Base-by-base conservation (phyloP, 1,140 invertebrate genomes). In the Episyrphus balteatus region DNA sequence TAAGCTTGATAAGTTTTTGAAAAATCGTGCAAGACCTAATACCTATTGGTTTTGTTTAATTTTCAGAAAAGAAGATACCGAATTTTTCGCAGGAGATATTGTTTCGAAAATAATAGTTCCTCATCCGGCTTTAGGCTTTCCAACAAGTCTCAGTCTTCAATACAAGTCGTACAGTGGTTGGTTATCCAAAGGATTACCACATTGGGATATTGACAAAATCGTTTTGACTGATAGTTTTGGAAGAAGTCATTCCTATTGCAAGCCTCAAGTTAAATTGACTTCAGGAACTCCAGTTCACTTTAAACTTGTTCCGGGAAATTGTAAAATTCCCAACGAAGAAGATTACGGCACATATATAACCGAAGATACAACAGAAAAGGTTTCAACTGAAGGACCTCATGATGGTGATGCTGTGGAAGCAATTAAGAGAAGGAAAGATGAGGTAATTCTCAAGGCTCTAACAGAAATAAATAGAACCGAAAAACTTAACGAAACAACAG, bases 131-230 rank as follows among this genome's bases (percentile, higher is more conserved):
- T 70, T 93, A 30, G 76, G 80, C 8, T 81, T 84, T 52, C 80
- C 84, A 17, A 73, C 75, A 12, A 76, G 77, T 36, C 75, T 84
- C 0, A 77, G 86, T 60, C 70, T 94, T 7, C 80, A 84, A 42
- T 94, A 94, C 70, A 86, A 83, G 2, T 87, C 88, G 0, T 94
- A 93, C 70, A 85, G 82, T 48, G 91, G 91, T 3, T 94, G 91
- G 91, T 77, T 93, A 41, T 88, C 83, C n/a, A 87, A 84, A 13
- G 89, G 88, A 1, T 70, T 88, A 33, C 76, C 80, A 40, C 73
- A 79, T 26, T 85, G 88, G 78, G 80, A 76, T 52, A 78, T 94
- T 41, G 84, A 92, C 61, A 89, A 89, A 64, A 73, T 94, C 11
- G 77, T 82, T 18, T 73, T 94, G 13, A 80, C 80, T n/a, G 86